phyloP scores from a whole-genome alignment of 2,888 invertebrate species.

The Ophion slaviceki region DNA sequence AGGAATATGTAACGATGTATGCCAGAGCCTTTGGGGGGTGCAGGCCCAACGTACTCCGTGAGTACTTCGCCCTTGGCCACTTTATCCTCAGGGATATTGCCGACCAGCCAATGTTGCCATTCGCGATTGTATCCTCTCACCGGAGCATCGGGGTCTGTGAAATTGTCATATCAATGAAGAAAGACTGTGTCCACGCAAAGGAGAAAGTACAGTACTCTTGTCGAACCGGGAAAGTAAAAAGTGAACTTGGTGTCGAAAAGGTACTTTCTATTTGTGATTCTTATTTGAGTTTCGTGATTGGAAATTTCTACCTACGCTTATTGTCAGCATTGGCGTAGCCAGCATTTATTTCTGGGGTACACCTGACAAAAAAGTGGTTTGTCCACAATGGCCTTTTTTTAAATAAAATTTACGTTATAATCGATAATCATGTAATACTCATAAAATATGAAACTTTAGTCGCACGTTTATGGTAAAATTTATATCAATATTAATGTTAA shows the following conservation, averaged over 20 bases:
- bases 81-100: conserved; percentile 82
- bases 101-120: conserved; percentile 82
- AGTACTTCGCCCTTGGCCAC: conserved; percentile 81
- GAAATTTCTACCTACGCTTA: neutral
- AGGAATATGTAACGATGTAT: conserved; percentile 81
- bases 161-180: neutral
- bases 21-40: conserved; percentile 78
- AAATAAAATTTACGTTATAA: no score
- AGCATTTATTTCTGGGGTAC: no score
- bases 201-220: conserved; percentile 2
- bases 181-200: neutral
- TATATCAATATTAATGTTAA: no score
- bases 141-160: conserved; percentile 80
- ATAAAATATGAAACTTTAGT: no score
- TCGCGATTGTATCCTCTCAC: conserved; percentile 80
- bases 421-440: no score
- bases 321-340: no score
- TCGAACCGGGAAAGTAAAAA: neutral
- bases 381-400: no score
- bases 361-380: no score
- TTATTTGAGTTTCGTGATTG: neutral
- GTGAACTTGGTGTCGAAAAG: neutral
- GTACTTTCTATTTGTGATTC: conserved; percentile 6
- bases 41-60: conserved; percentile 81
- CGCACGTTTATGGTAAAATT: no score